Evolutionary conservation across 2,113 vertebrate species (phyloP), one percentile per base, ranked within the genome.

Genomic region (Cynoglossus semilaevis): DNA sequence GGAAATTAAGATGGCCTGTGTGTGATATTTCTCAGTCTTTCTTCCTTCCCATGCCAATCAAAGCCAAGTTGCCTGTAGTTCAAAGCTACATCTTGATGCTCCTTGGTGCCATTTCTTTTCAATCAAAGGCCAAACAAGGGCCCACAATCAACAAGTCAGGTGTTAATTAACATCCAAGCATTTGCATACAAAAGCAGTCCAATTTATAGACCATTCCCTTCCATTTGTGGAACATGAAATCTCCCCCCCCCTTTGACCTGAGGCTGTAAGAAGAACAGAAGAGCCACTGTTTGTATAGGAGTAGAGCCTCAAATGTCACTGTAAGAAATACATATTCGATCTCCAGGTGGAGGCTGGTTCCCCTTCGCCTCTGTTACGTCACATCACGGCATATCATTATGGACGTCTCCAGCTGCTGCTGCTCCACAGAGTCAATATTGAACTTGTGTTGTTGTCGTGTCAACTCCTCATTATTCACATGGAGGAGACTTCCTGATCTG

Each of bases 21-120:
- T 89, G 88, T 87, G 88, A 87, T 58, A 85, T 84, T 87, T 87
- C 86, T 79, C 86, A 89, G 89, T 87, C 87, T 81, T 89, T 74
- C 81, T 75, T 79, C 79, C 83, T 85, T 85, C 85, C 80, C 80
- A 71, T 86, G 77, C 70, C 88, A 82, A 80, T 80, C 87, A 88
- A 80, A 83, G 85, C 67, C 72, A 36, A 58, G 72, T 18, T 68
- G 59, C 63, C 66, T 49, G n/a, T 2, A 79, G 82, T 89, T 90
- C 83, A 77, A 87, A 81, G 75, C 67, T 67, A 17, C 74, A 79
- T 76, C 67, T 83, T 82, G 76, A 85, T 83, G 74, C 67, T 62
- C 67, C 42, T 1, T 85, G 85, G 85, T 87, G 85, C 67, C 71
- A 79, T 85, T 88, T 86, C 77, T 72, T 81, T 80, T 89, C 83